Conservation (phyloP, 2,888 invertebrate species). For the Petrolisthes manimaculis region DNA sequence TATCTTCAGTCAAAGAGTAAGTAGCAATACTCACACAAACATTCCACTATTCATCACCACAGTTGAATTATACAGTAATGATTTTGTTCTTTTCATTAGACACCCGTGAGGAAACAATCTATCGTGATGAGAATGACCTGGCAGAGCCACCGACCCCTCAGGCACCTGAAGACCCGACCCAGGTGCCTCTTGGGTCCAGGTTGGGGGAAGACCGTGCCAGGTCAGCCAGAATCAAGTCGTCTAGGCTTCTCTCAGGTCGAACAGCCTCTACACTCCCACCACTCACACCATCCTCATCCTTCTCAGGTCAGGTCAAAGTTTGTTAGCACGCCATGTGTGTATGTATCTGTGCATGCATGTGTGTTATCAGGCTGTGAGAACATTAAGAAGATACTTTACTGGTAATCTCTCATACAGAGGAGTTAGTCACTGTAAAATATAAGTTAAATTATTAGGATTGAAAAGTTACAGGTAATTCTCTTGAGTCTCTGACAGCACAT, state of each 20-base stretch:
- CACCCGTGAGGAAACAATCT: conserved; percentile 20
- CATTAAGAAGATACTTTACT: too few relatives aligned
- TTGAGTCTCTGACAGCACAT: too few relatives aligned
- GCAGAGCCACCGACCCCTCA: neutral
- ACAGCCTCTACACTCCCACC: neutral
- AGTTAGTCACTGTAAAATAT: too few relatives aligned
- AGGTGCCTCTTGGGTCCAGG: conserved; percentile 61
- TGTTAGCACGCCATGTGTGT: too few relatives aligned
- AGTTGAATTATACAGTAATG: too few relatives aligned
- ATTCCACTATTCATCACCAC: too few relatives aligned
- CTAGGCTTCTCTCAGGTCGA: conserved; percentile 33
- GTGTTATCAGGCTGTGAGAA: too few relatives aligned
- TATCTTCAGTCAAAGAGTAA: too few relatives aligned
- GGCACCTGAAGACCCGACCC: conserved; percentile 41
- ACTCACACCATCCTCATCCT: neutral
- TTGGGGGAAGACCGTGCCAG: conserved; percentile 63
- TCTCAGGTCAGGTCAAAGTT: neutral
- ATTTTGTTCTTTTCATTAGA: neutral
- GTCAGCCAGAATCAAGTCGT: conserved; percentile 59
- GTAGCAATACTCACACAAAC: too few relatives aligned
- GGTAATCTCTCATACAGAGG: too few relatives aligned
- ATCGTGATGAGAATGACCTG: conserved; percentile 37
- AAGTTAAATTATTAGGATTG: too few relatives aligned
- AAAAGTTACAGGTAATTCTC: neutral
- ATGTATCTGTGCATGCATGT: too few relatives aligned